Evolutionary conservation across 1,140 invertebrate genomes (phyloP).

Genomic region (Aphidius gifuensis): DNA sequence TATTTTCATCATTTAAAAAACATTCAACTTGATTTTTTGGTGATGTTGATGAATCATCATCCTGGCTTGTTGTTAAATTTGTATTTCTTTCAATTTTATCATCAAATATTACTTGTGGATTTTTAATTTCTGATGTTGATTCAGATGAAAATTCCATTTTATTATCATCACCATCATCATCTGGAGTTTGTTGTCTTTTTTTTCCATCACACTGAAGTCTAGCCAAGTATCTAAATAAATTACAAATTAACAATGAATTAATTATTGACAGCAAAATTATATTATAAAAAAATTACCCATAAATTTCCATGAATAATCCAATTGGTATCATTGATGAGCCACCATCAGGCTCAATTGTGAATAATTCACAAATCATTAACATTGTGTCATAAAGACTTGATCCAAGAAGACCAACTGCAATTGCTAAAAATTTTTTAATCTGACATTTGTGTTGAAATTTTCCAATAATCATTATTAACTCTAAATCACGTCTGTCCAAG

Average conservation of each 20-base stretch:
- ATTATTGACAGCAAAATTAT: not conserved
- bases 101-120: constrained; percentile 16
- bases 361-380: constrained; percentile 75
- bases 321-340: constrained; percentile 72
- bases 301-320: constrained; percentile 68
- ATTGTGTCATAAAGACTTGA: constrained; percentile 63
- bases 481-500: constrained; percentile 41
- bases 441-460: constrained; percentile 45
- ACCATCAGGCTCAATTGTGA: constrained; percentile 82
- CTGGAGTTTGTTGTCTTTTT: constrained; percentile 26
- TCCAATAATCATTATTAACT: constrained; percentile 45
- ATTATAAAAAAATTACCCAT: constrained; percentile 44
- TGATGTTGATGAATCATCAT: not conserved
- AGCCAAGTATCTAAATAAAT: constrained; percentile 42
- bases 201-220: constrained; percentile 44
- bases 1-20: too few relatives aligned
- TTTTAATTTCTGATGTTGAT: constrained; percentile 8
- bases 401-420: constrained; percentile 46
- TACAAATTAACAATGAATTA: not conserved
- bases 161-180: constrained; percentile 17
- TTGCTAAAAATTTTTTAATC: constrained; percentile 50
- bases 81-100: constrained; percentile 4
- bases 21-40: too few relatives aligned
- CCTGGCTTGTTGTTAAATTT: constrained; percentile 36
- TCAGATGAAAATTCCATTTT: constrained; percentile 24